Evolutionary conservation across 2,113 vertebrate species (phyloP).

Genomic region (Saccopteryx bilineata): DNA sequence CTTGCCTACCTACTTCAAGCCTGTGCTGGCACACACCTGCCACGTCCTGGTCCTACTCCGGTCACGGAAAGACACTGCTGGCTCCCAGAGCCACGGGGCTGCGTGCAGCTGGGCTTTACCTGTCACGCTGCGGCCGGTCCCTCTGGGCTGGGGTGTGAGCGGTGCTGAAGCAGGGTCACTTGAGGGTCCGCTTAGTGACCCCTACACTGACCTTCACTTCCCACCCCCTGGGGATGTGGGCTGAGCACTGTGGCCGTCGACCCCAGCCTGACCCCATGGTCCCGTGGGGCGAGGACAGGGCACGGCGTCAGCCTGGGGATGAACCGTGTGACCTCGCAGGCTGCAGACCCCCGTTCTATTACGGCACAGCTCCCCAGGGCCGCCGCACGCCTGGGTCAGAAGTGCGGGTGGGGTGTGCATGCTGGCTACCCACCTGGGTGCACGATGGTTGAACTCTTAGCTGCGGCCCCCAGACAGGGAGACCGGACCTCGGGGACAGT

Average conservation of each 20-base stretch:
- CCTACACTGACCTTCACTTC: neutral
- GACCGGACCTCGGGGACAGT: fast-evolving
- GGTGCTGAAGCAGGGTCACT: neutral
- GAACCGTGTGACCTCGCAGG: no score
- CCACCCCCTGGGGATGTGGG: neutral
- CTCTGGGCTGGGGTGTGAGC: neutral
- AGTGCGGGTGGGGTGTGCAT: neutral
- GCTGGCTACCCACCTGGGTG: neutral
- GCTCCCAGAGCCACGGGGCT: neutral
- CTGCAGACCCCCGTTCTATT: neutral
- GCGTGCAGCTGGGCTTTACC: neutral
- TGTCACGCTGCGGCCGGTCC: fast-evolving
- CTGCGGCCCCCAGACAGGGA: neutral
- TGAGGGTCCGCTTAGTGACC: neutral
- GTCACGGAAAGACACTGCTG: neutral
- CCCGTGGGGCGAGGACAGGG: neutral
- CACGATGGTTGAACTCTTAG: neutral
- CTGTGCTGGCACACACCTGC: neutral
- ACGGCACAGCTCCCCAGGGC: neutral
- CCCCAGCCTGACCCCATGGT: neutral
- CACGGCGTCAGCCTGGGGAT: neutral
- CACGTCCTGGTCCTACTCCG: neutral
- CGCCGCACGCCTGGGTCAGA: no score
- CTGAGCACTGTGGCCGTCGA: neutral
- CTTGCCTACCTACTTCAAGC: neutral